Percentiles rank a stretch among this genome's conserved stretches.
Evolutionary conservation across 2,888 invertebrate genomes (phyloP).

Genomic region (Lagria hirta): DNA sequence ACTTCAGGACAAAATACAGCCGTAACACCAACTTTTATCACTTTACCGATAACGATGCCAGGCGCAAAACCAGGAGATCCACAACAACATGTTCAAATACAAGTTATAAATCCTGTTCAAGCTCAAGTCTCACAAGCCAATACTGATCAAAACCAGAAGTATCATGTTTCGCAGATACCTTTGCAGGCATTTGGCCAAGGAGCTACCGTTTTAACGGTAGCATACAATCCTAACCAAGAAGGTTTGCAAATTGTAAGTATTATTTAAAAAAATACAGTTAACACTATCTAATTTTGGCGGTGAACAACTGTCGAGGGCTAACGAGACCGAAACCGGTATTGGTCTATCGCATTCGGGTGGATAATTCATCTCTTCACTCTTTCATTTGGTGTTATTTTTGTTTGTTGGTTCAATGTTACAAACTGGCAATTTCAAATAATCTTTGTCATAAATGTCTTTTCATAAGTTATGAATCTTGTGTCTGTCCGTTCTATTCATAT

Average conservation of each 20-base stretch:
- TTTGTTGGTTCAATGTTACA: no score
- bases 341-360: no score
- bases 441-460: no score
- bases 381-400: no score
- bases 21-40: conserved; percentile 66
- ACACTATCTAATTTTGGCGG: no score
- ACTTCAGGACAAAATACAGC: conserved; percentile 30
- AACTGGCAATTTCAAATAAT: no score
- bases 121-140: conserved; percentile 45
- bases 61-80: conserved; percentile 75
- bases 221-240: conserved; percentile 65
- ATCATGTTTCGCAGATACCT: conserved; percentile 73
- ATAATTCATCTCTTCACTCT: no score
- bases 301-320: no score
- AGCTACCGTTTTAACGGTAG: conserved; percentile 73
- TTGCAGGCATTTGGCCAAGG: conserved; percentile 73
- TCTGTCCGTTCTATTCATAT: no score
- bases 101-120: conserved; percentile 54
- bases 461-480: no score
- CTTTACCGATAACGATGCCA: conserved; percentile 76
- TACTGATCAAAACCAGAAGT: conserved; percentile 66
- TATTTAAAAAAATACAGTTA: no score
- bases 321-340: no score
- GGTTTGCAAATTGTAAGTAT: conserved; percentile 62
- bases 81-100: conserved; percentile 77